Evolutionary conservation across 2,797 vertebrate genomes (phyloP), one percentile per base, ranked within the genome.

Genomic region (Hypotaenidia okinawae): DNA sequence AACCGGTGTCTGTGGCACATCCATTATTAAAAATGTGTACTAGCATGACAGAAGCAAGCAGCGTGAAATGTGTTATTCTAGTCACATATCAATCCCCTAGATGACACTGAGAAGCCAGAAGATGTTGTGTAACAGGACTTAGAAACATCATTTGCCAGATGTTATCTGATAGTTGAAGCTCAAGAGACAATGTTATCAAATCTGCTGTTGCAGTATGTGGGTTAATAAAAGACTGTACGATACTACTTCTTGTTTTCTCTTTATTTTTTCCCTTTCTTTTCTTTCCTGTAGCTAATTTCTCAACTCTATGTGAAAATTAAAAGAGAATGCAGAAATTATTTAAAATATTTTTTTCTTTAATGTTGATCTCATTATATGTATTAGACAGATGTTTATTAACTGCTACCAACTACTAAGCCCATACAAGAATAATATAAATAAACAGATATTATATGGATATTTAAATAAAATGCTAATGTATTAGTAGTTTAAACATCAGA

Each of bases 81-180:
- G 89, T 98, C 95, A 95, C 96, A 97, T 67, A 68, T 62, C 74
- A 90, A 55, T 81, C 77, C 92, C 89, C 79, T 87, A 57, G 91
- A 95, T 97, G 93, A 96, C 81, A 93, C 82, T 77, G 76, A 87
- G 82, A 94, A 96, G 76, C 90, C 94, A 94, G 84, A 91, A 97
- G 94, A 90, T 94, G 94, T 96, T 97, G 91, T 94, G 89, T 96
- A 97, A 97, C 69, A 85, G 88, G 95, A 90, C 87, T 94, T 96
- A 97, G 43, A 97, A 95, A 88, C 94, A 97, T 93, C 80, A 94
- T 79, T 93, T 91, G 83, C 96, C 97, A 98, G 97, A 96, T 98
- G 96, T 97, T 97, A 96, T 98, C 96, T 97, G 93, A 93, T 98
- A 97, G 95, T 83, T 80, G 76, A 88, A 93, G 74, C 93, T 96